Conservation (phyloP, 2,797 vertebrate genomes). For the Etheostoma nigrum region DNA sequence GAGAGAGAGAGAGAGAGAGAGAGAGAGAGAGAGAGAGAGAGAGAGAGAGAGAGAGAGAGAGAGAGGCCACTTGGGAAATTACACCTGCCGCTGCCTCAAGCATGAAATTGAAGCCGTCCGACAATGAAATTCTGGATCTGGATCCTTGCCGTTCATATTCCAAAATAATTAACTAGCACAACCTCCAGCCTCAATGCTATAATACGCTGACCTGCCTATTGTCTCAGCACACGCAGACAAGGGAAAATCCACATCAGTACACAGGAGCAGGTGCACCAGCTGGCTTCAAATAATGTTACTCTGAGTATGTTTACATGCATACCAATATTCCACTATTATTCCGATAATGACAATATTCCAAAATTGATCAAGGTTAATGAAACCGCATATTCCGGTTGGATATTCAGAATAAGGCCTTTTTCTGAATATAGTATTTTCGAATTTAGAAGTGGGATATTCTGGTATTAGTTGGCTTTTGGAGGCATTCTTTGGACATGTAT, state of each 20-base stretch:
- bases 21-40: neutral
- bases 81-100: conserved; percentile 79
- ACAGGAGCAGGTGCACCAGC: conserved; percentile 43
- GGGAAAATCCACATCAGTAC: conserved; percentile 21
- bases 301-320: neutral
- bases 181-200: conserved; percentile 56
- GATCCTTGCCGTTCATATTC: conserved; percentile 80
- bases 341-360: no score
- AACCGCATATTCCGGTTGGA: no score
- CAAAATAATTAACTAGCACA: conserved; percentile 83
- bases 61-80: conserved; percentile 85
- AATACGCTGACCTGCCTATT: conserved; percentile 64
- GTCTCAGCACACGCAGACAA: conserved; percentile 51
- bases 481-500: no score
- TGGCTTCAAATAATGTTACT: neutral
- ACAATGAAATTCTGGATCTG: conserved; percentile 72
- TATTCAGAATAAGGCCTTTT: no score
- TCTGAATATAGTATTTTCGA: no score
- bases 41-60: conserved; percentile 1
- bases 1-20: neutral
- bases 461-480: no score
- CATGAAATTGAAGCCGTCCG: conserved; percentile 88
- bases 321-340: no score
- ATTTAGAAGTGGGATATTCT: no score
- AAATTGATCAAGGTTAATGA: no score